Evolutionary conservation across 2,113 vertebrate genomes (phyloP), one percentile per base, ranked within the genome.

Genomic region (Rousettus leschenaultii): DNA sequence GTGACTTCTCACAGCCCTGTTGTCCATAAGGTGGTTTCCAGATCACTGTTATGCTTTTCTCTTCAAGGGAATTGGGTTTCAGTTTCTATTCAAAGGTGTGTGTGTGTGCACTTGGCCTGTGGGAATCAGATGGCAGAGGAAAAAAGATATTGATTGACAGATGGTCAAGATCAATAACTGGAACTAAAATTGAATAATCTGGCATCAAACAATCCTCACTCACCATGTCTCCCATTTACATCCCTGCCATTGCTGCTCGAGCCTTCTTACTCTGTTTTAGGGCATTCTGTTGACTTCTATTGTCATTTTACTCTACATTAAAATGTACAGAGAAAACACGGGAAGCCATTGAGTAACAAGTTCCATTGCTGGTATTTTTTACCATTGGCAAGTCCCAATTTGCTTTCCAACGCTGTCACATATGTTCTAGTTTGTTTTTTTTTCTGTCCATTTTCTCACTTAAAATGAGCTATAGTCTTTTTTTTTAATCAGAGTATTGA

Each of bases 401-500:
- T 93, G 45, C 75, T 94, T 96, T 48, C 74, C 33, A 80, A 79
- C 22, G 45, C 38, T 86, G 18, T 57, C 66, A 79, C 7, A 40
- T 40, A 84, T 0, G 3, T 75, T 75, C 33, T 79, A 26, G 3
- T 51, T 77, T 91, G 70, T 73, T 87, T 65, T 12, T n/a, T 85
- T 21, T n/a, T 75, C 43, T 84, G 51, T 79, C 38, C 21, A n/a
- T 65, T 86, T 86, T 96, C 68, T 96, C 51, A 89, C 43, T 89
- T 88, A 85, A 94, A 92, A 65, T 94, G 45, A 95, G 53, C 8
- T 48, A 13, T 13, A 22, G 63, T 33, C 26, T 93, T 86, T 71
- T 93, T 85, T 77, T 21, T 91, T 43, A 19, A 75, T 66, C 51
- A 65, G n/a, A 30, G 13, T 91, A 97, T 89, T 78, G 87, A 94